Conservation (phyloP, 2,888 invertebrate species). For the Aporophyla lueneburgensis region DNA sequence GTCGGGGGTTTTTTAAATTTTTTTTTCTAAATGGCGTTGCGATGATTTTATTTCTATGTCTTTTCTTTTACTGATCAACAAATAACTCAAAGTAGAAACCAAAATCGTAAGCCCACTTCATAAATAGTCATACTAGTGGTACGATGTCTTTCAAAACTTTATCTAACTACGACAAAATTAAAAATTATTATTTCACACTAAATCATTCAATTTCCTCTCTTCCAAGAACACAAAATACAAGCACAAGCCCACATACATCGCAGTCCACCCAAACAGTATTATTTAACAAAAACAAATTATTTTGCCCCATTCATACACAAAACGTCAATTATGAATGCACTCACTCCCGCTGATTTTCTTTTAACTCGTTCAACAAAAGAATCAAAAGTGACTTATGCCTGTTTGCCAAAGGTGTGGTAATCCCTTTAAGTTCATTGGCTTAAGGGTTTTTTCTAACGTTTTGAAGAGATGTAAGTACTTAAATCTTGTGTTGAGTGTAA, state of each 20-base stretch:
- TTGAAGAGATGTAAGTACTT: constrained; percentile 25
- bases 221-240: constrained; percentile 39
- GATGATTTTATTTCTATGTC: not conserved
- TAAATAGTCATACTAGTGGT: not conserved
- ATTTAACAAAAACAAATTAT: constrained; percentile 73
- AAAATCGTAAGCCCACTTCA: not conserved
- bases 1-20: too few relatives aligned
- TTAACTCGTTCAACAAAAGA: constrained; percentile 82
- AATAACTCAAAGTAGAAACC: not conserved
- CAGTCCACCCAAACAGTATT: constrained; percentile 49
- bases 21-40: too few relatives aligned
- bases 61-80: too few relatives aligned
- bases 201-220: constrained; percentile 32
- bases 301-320: constrained; percentile 67
- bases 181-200: not conserved
- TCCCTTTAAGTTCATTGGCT: constrained; percentile 71
- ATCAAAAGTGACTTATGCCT: constrained; percentile 74
- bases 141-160: not conserved
- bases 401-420: constrained; percentile 80
- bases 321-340: constrained; percentile 67
- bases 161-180: not conserved
- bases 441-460: constrained; percentile 57
- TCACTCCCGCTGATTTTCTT: constrained; percentile 78
- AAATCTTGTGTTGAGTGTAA: constrained; percentile 15
- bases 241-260: constrained; percentile 59